Percentiles rank a stretch among this genome's conserved stretches.
These are phyloP conservation scores for Sander lucioperca DNA, from an alignment of 2,113 vertebrate genomes.

Conservation along the genomic window DNA sequence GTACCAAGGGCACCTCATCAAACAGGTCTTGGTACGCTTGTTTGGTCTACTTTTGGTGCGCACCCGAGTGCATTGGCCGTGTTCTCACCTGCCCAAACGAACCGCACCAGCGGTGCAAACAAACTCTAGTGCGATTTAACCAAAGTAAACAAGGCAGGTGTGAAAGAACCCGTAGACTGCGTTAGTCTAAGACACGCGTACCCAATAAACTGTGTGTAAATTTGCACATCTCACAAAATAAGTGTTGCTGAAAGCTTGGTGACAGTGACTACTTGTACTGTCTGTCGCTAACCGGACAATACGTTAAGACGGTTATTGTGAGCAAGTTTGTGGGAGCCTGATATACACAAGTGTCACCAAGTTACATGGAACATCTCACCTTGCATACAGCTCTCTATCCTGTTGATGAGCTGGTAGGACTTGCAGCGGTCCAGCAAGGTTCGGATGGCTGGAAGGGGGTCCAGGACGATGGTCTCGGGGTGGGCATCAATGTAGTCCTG, in stretches of 20 bases:
- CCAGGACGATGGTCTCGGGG: constrained; percentile 97
- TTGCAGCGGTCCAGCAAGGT: constrained; percentile 97
- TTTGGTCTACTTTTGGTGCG: too few species aligned
- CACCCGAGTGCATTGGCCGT: too few species aligned
- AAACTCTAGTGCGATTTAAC: too few species aligned
- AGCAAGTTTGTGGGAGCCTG: neutral
- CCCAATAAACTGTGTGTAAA: neutral
- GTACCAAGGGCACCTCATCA: too few species aligned
- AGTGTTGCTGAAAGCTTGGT: neutral
- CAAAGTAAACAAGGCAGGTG: too few species aligned
- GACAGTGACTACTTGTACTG: neutral
- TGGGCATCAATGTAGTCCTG: constrained; percentile 98
- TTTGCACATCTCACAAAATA: neutral
- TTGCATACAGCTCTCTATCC: constrained; percentile 96
- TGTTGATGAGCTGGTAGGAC: constrained; percentile 96
- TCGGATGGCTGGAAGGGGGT: constrained; percentile 96
- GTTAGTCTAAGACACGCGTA: neutral
- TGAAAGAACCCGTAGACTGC: too few species aligned
- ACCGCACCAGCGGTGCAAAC: too few species aligned
- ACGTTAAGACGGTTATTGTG: neutral
- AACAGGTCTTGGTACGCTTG: too few species aligned
- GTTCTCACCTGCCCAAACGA: too few species aligned
- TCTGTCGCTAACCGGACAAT: neutral
- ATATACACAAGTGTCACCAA: neutral
- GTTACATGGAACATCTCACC: constrained; percentile 78